Conservation (phyloP, 2,797 vertebrate species). For the Botia kubotai region DNA sequence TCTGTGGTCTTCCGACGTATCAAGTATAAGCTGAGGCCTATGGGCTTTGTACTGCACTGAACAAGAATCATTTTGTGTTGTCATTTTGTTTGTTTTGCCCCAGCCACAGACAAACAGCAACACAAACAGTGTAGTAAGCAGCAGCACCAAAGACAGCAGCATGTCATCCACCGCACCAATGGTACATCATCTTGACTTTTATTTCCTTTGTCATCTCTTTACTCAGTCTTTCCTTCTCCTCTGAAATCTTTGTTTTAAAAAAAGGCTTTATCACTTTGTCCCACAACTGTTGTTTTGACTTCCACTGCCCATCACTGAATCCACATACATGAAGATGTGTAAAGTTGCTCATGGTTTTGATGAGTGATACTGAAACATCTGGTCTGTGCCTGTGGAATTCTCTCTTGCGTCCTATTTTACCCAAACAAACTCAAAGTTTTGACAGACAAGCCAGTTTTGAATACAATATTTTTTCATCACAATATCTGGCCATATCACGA, state of each 20-base stretch:
- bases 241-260: slow-evolving; percentile 60
- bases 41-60: slow-evolving; percentile 32
- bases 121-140: slow-evolving; percentile 99
- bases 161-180: slow-evolving; percentile 97
- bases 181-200: slow-evolving; percentile 88
- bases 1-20: neutral
- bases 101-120: slow-evolving; percentile 97
- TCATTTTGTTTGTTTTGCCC: slow-evolving; percentile 77
- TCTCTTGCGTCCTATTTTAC: slow-evolving; percentile 71
- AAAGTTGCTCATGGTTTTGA: slow-evolving; percentile 67
- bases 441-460: neutral
- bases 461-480: neutral
- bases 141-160: slow-evolving; percentile 96
- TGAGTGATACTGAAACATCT: slow-evolving; percentile 58
- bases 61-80: slow-evolving; percentile 65
- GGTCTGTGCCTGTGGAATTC: slow-evolving; percentile 59
- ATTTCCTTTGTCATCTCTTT: slow-evolving; percentile 75
- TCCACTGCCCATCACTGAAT: slow-evolving; percentile 61
- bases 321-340: slow-evolving; percentile 67
- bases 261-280: slow-evolving; percentile 58
- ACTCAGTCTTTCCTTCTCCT: slow-evolving; percentile 56
- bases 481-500: neutral
- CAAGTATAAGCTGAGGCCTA: slow-evolving; percentile 12
- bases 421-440: slow-evolving; percentile 49
- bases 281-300: slow-evolving; percentile 63